Conservation (phyloP, 2,888 invertebrate species). For the Flexamia atlantica region DNA sequence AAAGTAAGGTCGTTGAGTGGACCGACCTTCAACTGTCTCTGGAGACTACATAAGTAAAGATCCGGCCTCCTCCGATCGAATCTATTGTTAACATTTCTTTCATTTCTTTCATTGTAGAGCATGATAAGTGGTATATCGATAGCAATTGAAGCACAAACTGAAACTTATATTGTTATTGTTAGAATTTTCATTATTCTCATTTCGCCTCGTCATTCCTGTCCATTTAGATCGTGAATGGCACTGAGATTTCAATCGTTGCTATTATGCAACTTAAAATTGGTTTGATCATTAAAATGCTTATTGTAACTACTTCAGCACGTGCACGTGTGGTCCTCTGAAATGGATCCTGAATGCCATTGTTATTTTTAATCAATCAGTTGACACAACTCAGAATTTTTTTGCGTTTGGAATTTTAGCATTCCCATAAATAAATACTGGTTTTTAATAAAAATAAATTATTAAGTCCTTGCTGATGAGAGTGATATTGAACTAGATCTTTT, state of each 20-base stretch:
- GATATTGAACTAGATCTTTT: too few species aligned
- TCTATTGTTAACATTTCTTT: slow-evolving; percentile 12
- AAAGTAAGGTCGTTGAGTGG: background rate
- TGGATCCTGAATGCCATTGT: too few species aligned
- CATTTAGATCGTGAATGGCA: background rate
- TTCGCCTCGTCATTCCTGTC: slow-evolving; percentile 2
- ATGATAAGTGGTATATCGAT: background rate
- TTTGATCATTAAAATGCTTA: background rate
- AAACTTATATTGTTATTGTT: slow-evolving; percentile 9
- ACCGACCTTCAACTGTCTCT: slow-evolving; percentile 8
- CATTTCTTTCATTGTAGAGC: background rate
- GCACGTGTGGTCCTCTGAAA: background rate
- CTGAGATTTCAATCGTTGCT: background rate
- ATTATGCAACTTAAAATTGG: background rate
- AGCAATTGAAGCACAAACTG: slow-evolving; percentile 9
- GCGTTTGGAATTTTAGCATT: too few species aligned
- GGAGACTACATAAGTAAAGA: background rate
- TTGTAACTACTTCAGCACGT: background rate
- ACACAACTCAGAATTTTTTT: too few species aligned
- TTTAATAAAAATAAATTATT: too few species aligned
- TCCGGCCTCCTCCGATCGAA: background rate
- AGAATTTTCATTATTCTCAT: slow-evolving; percentile 9
- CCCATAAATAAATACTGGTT: too few species aligned
- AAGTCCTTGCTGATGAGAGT: too few species aligned
- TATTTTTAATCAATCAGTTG: too few species aligned